A percentile compares a stretch with the other conserved stretches of the same genome.
These are phyloP conservation scores for Drosophila tripunctata DNA, from an alignment of 2,888 invertebrate species.

Conservation along the genomic window DNA sequence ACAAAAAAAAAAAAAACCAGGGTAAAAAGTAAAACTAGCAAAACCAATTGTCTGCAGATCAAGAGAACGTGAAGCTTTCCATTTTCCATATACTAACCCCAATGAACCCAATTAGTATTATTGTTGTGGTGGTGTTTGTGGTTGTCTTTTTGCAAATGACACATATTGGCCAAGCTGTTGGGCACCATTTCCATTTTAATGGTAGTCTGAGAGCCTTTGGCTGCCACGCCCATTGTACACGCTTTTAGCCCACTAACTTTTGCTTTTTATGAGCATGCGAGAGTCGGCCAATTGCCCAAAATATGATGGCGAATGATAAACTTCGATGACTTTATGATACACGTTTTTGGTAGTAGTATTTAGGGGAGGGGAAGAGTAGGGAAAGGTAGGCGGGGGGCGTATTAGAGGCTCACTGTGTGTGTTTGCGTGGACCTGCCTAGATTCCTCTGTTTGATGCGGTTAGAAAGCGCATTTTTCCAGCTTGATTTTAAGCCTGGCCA, in stretches of 20 bases:
- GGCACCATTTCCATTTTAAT: slow-evolving; percentile 64
- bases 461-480: slow-evolving; percentile 65
- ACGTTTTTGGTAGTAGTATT: slow-evolving; percentile 6
- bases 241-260: slow-evolving; percentile 64
- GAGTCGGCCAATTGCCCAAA: slow-evolving; percentile 12
- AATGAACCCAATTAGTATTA: slow-evolving; percentile 71
- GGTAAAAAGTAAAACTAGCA: background rate
- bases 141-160: slow-evolving; percentile 52
- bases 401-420: background rate
- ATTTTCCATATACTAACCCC: slow-evolving; percentile 59
- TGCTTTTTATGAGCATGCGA: slow-evolving; percentile 49
- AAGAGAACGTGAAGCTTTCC: slow-evolving; percentile 45
- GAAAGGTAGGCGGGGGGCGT: background rate
- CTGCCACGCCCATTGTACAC: slow-evolving; percentile 59
- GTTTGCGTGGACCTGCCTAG: no score
- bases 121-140: slow-evolving; percentile 5
- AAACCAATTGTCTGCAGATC: background rate
- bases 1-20: background rate
- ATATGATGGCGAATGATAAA: slow-evolving; percentile 65
- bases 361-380: background rate
- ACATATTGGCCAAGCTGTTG: slow-evolving; percentile 53
- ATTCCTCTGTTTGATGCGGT: slow-evolving; percentile 31
- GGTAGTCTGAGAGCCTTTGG: background rate
- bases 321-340: slow-evolving; percentile 74
- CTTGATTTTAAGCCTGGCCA: slow-evolving; percentile 18